Percentiles rank a stretch among this genome's conserved stretches.
Evolutionary conservation across 2,113 vertebrate species (phyloP).

Genomic region (Azemiops feae): DNA sequence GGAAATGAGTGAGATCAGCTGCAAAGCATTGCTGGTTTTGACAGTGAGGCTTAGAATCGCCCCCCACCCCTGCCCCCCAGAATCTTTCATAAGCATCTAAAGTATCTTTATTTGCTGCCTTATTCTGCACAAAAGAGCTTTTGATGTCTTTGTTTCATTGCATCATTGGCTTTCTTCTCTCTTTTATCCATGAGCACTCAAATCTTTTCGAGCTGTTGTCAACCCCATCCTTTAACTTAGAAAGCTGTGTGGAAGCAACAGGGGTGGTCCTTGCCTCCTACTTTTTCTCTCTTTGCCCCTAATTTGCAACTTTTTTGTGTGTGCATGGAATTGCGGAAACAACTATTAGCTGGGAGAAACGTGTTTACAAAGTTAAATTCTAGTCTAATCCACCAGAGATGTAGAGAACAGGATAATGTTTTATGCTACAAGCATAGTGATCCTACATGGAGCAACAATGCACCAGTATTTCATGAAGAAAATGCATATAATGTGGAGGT

Average conservation of each 20-base stretch:
- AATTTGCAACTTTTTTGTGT: neutral
- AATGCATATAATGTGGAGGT: neutral
- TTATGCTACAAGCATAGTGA: neutral
- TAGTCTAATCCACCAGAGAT: neutral
- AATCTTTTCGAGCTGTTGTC: neutral
- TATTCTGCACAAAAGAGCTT: slow-evolving; percentile 11
- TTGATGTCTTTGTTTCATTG: slow-evolving; percentile 1
- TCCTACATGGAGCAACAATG: too few relatives aligned
- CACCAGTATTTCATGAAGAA: neutral
- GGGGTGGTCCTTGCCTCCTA: neutral
- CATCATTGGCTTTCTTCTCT: neutral
- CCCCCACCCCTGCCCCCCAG: neutral
- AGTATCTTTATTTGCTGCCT: slow-evolving; percentile 2
- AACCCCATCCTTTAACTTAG: neutral
- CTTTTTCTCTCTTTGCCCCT: neutral
- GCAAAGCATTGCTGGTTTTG: neutral
- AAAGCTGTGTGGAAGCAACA: neutral
- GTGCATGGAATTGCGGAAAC: neutral
- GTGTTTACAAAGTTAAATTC: neutral
- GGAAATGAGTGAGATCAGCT: slow-evolving; percentile 6
- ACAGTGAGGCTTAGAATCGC: neutral
- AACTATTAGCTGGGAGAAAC: neutral
- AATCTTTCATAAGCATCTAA: neutral
- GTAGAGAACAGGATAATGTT: neutral
- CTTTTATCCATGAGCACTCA: neutral